Percentiles rank a stretch among this genome's conserved stretches.
phyloP scores from a whole-genome alignment of 2,888 invertebrate species.

The Amorpha juglandis region DNA sequence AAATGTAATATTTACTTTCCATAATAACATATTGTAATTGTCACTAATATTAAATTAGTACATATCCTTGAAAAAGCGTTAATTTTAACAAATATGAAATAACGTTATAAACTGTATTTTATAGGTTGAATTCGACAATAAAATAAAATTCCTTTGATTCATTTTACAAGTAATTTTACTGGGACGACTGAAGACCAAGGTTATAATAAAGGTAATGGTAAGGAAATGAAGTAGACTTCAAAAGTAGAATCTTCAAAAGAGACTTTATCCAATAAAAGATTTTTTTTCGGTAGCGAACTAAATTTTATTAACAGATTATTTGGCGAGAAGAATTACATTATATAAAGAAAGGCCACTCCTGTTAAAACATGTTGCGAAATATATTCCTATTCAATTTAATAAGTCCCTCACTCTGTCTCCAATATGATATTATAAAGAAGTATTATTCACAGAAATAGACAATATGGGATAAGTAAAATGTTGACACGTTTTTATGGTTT shows the following conservation, averaged over 20 bases:
- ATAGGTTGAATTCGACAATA: conserved; percentile 3
- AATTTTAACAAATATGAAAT: neutral
- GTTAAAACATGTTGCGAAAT: conserved; percentile 34
- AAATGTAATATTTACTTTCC: too few relatives aligned
- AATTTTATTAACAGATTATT: conserved; percentile 52
- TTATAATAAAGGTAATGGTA: conserved; percentile 33
- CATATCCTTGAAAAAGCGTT: neutral
- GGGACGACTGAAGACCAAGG: conserved; percentile 22
- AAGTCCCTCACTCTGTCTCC: conserved; percentile 20
- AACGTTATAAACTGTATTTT: neutral
- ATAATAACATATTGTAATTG: too few relatives aligned
- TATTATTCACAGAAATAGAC: too few relatives aligned
- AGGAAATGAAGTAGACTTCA: conserved; percentile 33
- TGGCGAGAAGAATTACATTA: conserved; percentile 52
- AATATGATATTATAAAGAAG: too few relatives aligned
- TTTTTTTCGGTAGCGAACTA: conserved; percentile 43
- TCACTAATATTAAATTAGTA: too few relatives aligned
- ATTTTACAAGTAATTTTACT: conserved; percentile 26
- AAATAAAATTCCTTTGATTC: conserved; percentile 19
- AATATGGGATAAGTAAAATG: neutral
- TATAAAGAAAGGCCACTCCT: conserved; percentile 47
- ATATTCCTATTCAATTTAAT: conserved; percentile 27
- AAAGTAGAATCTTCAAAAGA: conserved; percentile 40
- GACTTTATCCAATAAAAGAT: conserved; percentile 41
- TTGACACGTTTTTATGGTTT: neutral